Evolutionary conservation across 2,113 vertebrate species (phyloP).

Genomic region (Oryzias melastigma): DNA sequence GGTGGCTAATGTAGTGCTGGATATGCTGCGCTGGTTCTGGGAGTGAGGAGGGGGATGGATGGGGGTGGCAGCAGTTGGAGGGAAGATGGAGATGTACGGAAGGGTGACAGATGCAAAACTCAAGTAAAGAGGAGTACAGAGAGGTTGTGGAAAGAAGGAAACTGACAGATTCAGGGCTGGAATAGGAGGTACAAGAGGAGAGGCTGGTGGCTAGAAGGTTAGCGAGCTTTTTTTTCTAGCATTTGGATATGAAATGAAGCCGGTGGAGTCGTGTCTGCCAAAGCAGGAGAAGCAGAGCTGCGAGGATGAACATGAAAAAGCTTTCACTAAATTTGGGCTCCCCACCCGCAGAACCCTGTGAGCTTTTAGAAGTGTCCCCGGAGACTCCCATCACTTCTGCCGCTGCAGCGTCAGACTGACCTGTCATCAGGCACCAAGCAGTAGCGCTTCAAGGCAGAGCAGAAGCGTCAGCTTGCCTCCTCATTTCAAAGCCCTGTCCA

Average conservation of each 20-base stretch:
- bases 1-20: constrained; percentile 54
- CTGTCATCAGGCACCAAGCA: constrained; percentile 54
- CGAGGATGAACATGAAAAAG: constrained; percentile 76
- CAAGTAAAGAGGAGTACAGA: constrained; percentile 13
- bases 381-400: constrained; percentile 51
- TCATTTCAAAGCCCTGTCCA: background rate
- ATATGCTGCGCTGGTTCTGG: constrained; percentile 35
- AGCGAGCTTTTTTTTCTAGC: constrained; percentile 38
- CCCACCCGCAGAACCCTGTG: constrained; percentile 51
- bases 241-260: constrained; percentile 49
- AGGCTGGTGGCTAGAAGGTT: constrained; percentile 36
- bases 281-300: constrained; percentile 45
- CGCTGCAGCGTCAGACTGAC: constrained; percentile 57
- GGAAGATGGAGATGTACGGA: constrained; percentile 49
- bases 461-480: constrained; percentile 6
- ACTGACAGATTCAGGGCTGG: constrained; percentile 57
- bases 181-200: constrained; percentile 37
- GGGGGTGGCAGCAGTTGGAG: background rate
- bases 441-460: constrained; percentile 26
- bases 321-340: constrained; percentile 70
- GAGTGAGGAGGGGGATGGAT: constrained; percentile 2
- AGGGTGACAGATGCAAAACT: constrained; percentile 52
- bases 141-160: constrained; percentile 58
- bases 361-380: constrained; percentile 72
- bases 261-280: constrained; percentile 13